Evolutionary conservation across 1,140 invertebrate species (phyloP).

Genomic region (Leguminivora glycinivorella): DNA sequence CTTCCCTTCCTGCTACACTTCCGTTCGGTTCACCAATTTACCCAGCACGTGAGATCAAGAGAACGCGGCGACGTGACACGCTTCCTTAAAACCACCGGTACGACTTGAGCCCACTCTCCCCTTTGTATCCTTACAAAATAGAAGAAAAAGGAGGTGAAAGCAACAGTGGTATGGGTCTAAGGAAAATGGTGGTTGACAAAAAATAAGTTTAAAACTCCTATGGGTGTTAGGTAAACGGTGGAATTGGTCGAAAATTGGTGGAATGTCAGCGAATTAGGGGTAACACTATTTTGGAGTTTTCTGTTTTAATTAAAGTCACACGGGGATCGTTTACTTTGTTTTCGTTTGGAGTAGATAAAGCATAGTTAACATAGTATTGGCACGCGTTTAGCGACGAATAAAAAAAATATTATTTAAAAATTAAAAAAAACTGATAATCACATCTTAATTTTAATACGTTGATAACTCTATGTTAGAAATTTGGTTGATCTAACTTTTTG

Average conservation of each 20-base stretch:
- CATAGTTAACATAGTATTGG: too few species aligned
- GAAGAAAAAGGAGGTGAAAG: background rate
- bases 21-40: constrained; percentile 27
- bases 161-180: background rate
- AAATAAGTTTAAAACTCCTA: constrained; percentile 26
- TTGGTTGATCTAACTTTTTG: too few species aligned
- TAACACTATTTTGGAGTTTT: background rate
- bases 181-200: background rate
- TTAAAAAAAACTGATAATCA: too few species aligned
- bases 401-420: too few species aligned
- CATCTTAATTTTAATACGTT: too few species aligned
- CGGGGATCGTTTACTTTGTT: too few species aligned
- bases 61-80: constrained; percentile 9
- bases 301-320: background rate
- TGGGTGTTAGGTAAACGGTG: constrained; percentile 24
- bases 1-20: constrained; percentile 17
- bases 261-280: constrained; percentile 14
- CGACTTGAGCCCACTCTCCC: background rate
- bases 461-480: too few species aligned
- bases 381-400: too few species aligned
- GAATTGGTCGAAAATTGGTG: constrained; percentile 10
- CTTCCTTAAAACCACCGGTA: constrained; percentile 3
- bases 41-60: constrained; percentile 22
- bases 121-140: background rate
- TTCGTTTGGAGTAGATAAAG: too few species aligned